Percentiles rank a stretch among this genome's conserved stretches.
phyloP scores from a whole-genome alignment of 2,888 invertebrate species.

The Odontomyia ornata region DNA sequence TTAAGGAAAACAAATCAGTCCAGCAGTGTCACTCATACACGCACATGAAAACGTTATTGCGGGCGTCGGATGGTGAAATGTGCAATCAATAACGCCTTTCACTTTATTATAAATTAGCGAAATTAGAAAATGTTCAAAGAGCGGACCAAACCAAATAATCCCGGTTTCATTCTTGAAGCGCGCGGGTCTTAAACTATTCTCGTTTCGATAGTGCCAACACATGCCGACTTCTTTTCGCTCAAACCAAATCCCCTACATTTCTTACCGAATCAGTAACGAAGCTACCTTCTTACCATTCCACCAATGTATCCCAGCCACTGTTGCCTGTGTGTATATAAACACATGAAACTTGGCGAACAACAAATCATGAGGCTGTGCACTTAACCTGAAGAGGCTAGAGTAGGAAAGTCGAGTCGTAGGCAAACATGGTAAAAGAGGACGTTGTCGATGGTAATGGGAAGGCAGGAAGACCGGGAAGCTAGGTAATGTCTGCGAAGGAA shows the following conservation, averaged over 20 bases:
- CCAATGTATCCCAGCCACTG: not conserved
- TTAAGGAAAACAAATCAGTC: conserved; percentile 16
- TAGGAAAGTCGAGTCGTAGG: not conserved
- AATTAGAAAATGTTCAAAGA: not conserved
- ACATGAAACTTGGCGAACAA: conserved; percentile 21
- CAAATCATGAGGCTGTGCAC: conserved; percentile 16
- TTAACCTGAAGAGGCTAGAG: not conserved
- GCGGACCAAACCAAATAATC: too few relatives aligned
- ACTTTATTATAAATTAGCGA: too few relatives aligned
- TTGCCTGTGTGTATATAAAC: conserved; percentile 24
- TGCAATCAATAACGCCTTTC: not conserved
- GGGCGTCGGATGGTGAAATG: not conserved
- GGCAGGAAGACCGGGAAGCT: not conserved
- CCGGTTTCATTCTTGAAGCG: too few relatives aligned
- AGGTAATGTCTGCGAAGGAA: too few relatives aligned
- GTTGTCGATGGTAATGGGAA: not conserved
- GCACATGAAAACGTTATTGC: not conserved
- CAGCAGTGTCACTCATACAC: not conserved
- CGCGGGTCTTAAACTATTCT: too few relatives aligned
- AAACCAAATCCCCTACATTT: too few relatives aligned
- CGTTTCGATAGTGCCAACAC: too few relatives aligned
- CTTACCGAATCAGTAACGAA: too few relatives aligned
- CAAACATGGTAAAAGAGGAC: not conserved
- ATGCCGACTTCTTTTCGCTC: too few relatives aligned
- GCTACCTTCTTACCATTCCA: too few relatives aligned